Base-by-base conservation (phyloP, 2,113 vertebrate species). In the Lonchura striata region DNA sequence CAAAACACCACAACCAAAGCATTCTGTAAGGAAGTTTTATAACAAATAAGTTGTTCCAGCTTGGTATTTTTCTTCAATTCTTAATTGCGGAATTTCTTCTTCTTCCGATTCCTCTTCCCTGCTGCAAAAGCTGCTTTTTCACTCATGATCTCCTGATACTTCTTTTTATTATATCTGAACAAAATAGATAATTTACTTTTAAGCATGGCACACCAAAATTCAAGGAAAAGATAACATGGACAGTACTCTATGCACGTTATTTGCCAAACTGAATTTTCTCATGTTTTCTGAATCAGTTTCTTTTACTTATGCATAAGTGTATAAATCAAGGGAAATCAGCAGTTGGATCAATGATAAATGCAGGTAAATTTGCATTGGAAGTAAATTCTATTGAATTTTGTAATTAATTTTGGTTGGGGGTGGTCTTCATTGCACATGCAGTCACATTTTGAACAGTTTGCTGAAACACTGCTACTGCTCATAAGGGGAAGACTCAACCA, bases 101-200 rank as follows among this genome's bases (percentile, higher is more conserved):
- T 99, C 96, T 98, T 99, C 82, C 97, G 98, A 93, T 98, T 98
- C 96, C 96, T 99, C 97, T 98, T 99, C 95, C 99, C 99, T 82
- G 98, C 98, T 91, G 97, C 98, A 65, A 98, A 97, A 74, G 98
- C 98, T 94, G 98, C 98, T 96, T 98, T 99, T 97, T 99, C 99
- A 78, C 97, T 85, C 96, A 99, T 97, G 95, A 99, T 99, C 88
- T 99, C 98, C 81, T 98, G 98, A 94, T 98, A 99, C 89, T 99
- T 99, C 98, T 97, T 99, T 98, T 99, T 99, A 97, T 99, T 99
- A 69, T 98, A 98, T 57, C 99, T 99, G 96, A 93, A 96, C 88
- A 97, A 84, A 97, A 96, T 89, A 97, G 49, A 97, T 90, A 95
- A 97, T 96, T 52, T 75, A 94, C 95, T 90, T 92, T 94, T 92